phyloP scores from a whole-genome alignment of 2,888 invertebrate species.

The Lithophane leautieri region DNA sequence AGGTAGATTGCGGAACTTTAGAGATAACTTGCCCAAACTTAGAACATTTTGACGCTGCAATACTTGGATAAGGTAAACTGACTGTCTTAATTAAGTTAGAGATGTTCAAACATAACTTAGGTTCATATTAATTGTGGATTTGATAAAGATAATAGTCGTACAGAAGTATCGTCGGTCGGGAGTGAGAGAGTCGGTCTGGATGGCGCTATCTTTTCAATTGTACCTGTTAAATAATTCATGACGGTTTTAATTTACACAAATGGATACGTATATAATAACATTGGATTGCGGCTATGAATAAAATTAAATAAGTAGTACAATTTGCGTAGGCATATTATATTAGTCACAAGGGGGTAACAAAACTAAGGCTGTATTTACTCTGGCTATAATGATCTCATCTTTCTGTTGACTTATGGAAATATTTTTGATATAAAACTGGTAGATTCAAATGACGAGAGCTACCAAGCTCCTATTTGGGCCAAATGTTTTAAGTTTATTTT shows the following conservation, averaged over 20 bases:
- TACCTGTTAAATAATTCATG: conserved; percentile 51
- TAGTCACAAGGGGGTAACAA: conserved; percentile 58
- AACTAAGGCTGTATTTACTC: conserved; percentile 66
- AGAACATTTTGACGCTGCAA: conserved; percentile 88
- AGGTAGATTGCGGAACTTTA: conserved; percentile 88
- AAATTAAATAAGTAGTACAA: conserved; percentile 43
- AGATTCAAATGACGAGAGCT: conserved; percentile 45
- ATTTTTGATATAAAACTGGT: conserved; percentile 72
- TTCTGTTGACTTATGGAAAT: conserved; percentile 70
- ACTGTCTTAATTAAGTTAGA: conserved; percentile 87
- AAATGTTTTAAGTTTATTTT: conserved; percentile 67
- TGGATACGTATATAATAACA: conserved; percentile 31
- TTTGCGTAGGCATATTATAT: conserved; percentile 47
- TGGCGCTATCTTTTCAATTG: conserved; percentile 40
- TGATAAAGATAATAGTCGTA: conserved; percentile 69
- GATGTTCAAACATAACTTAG: conserved; percentile 78
- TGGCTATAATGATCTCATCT: conserved; percentile 71
- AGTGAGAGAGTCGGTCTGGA: conserved; percentile 21
- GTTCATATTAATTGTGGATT: conserved; percentile 75
- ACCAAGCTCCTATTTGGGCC: conserved; percentile 14
- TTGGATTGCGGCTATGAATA: conserved; percentile 47
- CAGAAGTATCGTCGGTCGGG: conserved; percentile 34
- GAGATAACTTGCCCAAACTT: conserved; percentile 88
- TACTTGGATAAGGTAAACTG: conserved; percentile 88
- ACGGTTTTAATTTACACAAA: conserved; percentile 39